Base-by-base conservation (phyloP, 2,888 invertebrate genomes). In the Polydesmus complanatus region DNA sequence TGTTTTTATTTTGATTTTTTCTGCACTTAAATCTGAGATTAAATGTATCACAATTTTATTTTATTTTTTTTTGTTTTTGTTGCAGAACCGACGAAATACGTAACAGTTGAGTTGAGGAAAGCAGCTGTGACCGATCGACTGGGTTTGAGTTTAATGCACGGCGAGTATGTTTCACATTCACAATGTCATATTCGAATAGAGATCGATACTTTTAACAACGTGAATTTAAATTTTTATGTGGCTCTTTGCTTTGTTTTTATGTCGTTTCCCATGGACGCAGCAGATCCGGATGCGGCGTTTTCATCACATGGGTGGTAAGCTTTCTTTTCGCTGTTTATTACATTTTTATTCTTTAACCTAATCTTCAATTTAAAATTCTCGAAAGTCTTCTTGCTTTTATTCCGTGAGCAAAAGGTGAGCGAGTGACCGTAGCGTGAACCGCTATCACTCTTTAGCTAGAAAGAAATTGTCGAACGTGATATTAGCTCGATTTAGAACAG, bases 221-320 rank as follows among this genome's bases (percentile, higher is more conserved):
- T 52, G 21, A 52, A 52, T 11, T 11, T 23, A 27, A 14, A 54
- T 22, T 50, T 54, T 53, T 51, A n/a, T 63, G 18, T 11, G 54
- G 18, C 47, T 25, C 23, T 57, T 57, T 37, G 25, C 25, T 22
- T 48, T 49, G 23, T 49, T 22, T 51, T 51, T 21, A 11, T 51
- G n/a, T 51, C 5, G 5, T 37, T 37, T 8, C 37, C 5, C 5
- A 37, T n/a, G n/a, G 8, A 14, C 37, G 8, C 47, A 63, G 52
- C 61, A 67, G 67, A 58, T 66, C 67, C 58, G 68, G 68, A 19
- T 60, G 65, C 52, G 68, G 68, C 27, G 68, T 68, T 23, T 68
- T 68, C 53, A 64, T 68, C 27, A 68, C 68, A n/a, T 68, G 68
- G 63, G 68, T 68, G 61, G 68, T 68, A 66, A 63, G 66, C 66